Evolutionary conservation across 2,888 invertebrate genomes (phyloP).

Genomic region (Brassicogethes aeneus): DNA sequence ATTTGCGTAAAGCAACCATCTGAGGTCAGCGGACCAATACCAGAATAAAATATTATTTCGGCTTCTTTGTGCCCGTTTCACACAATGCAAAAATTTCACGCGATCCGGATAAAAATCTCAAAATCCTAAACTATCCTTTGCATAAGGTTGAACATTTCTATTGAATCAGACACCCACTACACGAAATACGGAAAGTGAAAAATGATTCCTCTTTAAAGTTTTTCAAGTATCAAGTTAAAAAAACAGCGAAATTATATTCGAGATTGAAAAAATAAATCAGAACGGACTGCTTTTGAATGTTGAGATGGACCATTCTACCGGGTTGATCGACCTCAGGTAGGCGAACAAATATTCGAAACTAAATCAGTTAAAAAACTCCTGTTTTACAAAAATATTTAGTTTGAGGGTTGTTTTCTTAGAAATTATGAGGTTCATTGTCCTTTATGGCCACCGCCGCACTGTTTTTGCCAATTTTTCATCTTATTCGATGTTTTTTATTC

Average conservation of each 20-base stretch:
- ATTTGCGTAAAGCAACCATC: not conserved
- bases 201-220: conserved; percentile 28
- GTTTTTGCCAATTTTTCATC: conserved; percentile 15
- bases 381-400: conserved; percentile 14
- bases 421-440: conserved; percentile 20
- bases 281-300: conserved; percentile 2
- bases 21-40: not conserved
- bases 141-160: not conserved
- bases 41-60: conserved; percentile 24
- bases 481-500: no score
- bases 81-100: conserved; percentile 30
- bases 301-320: conserved; percentile 16
- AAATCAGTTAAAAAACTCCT: conserved; percentile 22
- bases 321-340: conserved; percentile 26
- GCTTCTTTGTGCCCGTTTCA: conserved; percentile 27
- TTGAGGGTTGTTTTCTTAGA: conserved; percentile 15
- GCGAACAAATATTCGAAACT: conserved; percentile 19
- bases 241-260: conserved; percentile 1
- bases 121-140: not conserved
- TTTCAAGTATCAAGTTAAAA: no score
- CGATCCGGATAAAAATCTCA: conserved; percentile 18
- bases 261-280: not conserved
- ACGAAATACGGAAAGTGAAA: conserved; percentile 26
- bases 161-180: conserved; percentile 20
- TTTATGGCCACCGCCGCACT: conserved; percentile 15